Conservation (phyloP, 2,888 invertebrate genomes). For the Pachydiplax longipennis region DNA sequence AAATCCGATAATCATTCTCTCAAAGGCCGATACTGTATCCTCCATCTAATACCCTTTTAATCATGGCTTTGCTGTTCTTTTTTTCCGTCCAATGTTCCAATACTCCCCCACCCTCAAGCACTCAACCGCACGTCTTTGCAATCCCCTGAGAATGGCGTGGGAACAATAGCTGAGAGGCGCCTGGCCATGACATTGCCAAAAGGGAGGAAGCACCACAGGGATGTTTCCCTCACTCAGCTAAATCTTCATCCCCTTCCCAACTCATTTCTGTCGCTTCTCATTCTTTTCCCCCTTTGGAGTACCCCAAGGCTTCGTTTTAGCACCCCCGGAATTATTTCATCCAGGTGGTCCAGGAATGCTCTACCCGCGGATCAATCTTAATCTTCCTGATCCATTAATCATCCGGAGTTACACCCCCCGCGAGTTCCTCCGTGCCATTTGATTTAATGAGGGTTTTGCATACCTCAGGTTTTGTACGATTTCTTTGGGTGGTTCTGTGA, state of each 20-base stretch:
- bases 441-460: background rate
- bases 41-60: too few relatives aligned
- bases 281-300: background rate
- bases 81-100: background rate
- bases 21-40: too few relatives aligned
- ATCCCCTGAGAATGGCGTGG: background rate
- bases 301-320: background rate
- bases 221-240: background rate
- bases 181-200: conserved; percentile 25
- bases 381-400: conserved; percentile 39
- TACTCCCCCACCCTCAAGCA: background rate
- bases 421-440: background rate
- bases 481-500: background rate
- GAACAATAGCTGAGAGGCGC: conserved; percentile 14
- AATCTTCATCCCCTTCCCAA: background rate
- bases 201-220: background rate
- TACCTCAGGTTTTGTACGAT: background rate
- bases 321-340: background rate
- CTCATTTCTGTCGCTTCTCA: background rate
- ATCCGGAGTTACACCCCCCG: conserved; percentile 1
- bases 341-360: background rate
- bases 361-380: conserved; percentile 18
- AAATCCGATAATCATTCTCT: too few relatives aligned
- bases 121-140: background rate
- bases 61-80: background rate